Evolutionary conservation across 1,140 invertebrate genomes (phyloP).

Genomic region (Lucilia sericata): DNA sequence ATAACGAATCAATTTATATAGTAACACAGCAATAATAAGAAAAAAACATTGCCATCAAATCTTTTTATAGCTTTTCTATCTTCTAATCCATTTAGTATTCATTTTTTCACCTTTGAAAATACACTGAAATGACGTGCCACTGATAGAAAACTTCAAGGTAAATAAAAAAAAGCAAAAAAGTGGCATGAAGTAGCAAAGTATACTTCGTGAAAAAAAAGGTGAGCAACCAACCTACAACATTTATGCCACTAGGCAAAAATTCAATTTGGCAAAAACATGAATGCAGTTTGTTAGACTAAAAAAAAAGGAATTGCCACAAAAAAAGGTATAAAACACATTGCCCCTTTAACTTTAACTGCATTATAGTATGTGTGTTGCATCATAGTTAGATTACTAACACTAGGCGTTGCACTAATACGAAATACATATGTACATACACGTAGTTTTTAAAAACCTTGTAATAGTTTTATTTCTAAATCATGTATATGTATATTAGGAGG

Average conservation of each 20-base stretch:
- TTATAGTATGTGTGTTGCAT: neutral
- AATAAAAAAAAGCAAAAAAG: neutral
- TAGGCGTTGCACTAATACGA: neutral
- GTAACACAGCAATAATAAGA: too few species aligned
- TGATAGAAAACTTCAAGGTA: neutral
- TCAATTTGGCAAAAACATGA: conserved; percentile 1
- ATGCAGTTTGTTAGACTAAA: neutral
- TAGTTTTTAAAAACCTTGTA: neutral
- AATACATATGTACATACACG: neutral
- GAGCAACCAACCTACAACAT: neutral
- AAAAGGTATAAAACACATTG: neutral
- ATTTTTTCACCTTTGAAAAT: neutral
- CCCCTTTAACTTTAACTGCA: conserved; percentile 3
- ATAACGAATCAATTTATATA: too few species aligned
- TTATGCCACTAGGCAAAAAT: neutral
- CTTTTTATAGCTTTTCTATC: too few species aligned
- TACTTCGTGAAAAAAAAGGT: neutral
- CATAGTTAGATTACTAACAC: too few species aligned
- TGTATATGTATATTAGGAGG: neutral
- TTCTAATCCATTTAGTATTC: neutral
- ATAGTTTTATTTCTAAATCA: neutral
- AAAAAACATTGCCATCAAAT: too few species aligned
- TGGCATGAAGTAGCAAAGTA: neutral
- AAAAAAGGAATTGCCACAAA: neutral
- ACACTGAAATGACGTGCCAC: neutral